Evolutionary conservation across 2,113 vertebrate genomes (phyloP).

Genomic region (Hiodon tergisus): DNA sequence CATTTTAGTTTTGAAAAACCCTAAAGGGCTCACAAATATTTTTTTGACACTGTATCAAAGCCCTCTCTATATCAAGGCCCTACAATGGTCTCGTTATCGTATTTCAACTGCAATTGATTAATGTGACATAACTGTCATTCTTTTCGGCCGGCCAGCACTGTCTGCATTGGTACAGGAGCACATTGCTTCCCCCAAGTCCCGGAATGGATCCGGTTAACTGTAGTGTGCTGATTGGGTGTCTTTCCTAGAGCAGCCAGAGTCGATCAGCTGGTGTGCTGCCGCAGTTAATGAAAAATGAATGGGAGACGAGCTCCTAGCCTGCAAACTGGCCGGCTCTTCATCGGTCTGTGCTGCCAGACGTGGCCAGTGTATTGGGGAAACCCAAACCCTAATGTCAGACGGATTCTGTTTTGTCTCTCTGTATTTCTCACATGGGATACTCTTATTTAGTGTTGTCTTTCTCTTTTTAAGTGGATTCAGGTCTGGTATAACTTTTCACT

Average conservation of each 20-base stretch:
- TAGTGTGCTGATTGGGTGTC: background rate
- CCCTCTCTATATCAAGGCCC: background rate
- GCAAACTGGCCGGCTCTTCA: background rate
- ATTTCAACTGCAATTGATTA: slow-evolving; percentile 20
- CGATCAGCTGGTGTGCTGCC: slow-evolving; percentile 39
- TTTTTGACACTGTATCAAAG: background rate
- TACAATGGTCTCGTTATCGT: slow-evolving; percentile 3
- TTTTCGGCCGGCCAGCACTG: background rate
- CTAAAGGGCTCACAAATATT: no score
- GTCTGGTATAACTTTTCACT: background rate
- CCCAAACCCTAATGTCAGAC: background rate
- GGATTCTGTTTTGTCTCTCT: slow-evolving; percentile 46
- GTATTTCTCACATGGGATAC: slow-evolving; percentile 15
- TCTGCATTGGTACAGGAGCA: background rate
- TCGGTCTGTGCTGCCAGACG: background rate
- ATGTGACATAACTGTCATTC: slow-evolving; percentile 9
- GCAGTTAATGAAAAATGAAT: slow-evolving; percentile 69
- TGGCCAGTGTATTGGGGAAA: background rate
- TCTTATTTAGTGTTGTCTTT: no score
- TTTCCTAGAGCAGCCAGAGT: slow-evolving; percentile 6
- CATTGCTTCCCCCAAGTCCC: slow-evolving; percentile 6
- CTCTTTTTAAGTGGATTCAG: background rate
- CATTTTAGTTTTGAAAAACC: no score
- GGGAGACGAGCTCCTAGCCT: slow-evolving; percentile 29
- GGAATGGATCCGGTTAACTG: slow-evolving; percentile 3